Percentiles rank a stretch among this genome's conserved stretches.
Conservation (phyloP, 1,140 invertebrate genomes). For the Phymorhynchus buccinoides region DNA sequence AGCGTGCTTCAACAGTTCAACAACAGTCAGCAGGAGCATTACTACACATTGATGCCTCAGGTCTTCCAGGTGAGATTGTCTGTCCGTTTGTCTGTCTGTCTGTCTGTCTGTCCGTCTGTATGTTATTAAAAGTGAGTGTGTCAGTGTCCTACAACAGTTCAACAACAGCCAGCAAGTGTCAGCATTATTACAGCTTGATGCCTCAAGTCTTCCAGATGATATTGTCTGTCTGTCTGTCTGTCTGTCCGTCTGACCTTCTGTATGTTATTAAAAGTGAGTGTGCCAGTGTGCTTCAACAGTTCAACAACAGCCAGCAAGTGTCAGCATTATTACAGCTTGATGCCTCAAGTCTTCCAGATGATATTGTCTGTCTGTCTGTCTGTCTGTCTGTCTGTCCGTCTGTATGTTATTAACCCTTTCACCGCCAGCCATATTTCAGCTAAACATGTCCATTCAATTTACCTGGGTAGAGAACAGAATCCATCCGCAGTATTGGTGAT, state of each 20-base stretch:
- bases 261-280: constrained; percentile 98
- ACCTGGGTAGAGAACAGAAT: no score
- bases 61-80: constrained; percentile 84
- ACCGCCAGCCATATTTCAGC: no score
- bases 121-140: constrained; percentile 97
- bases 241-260: no score
- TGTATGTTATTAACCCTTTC: no score
- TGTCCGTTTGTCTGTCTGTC: no score
- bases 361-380: no score
- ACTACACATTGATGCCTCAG: constrained; percentile 87
- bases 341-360: constrained; percentile 89
- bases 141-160: constrained; percentile 94
- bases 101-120: no score
- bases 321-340: constrained; percentile 87
- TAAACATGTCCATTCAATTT: no score
- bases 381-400: no score
- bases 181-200: constrained; percentile 89
- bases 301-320: constrained; percentile 92
- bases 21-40: constrained; percentile 91
- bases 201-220: constrained; percentile 86
- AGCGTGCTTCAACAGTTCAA: constrained; percentile 96
- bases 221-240: no score
- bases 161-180: constrained; percentile 93
- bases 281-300: constrained; percentile 94
- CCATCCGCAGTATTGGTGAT: no score